Conservation (phyloP, 2,888 invertebrate genomes). For the Gandaritis pyraliata region DNA sequence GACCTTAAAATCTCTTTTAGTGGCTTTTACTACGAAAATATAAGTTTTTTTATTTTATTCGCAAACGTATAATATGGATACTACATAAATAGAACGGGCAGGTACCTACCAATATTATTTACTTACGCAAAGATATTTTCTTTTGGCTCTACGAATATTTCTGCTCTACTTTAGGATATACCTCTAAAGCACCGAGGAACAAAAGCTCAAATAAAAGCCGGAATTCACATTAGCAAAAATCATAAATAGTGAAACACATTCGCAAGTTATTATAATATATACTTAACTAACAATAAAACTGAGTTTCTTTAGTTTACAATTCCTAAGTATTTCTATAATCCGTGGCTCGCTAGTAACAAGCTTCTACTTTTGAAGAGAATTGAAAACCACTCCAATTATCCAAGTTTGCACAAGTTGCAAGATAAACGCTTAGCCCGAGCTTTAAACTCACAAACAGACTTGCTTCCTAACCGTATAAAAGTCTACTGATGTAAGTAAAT, state of each 20-base stretch:
- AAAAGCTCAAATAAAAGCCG: slow-evolving; percentile 6
- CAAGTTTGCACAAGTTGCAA: slow-evolving; percentile 42
- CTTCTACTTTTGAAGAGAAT: slow-evolving; percentile 43
- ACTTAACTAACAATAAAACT: slow-evolving; percentile 5
- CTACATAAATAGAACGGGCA: no score
- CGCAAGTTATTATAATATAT: background rate
- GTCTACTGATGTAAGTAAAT: slow-evolving; percentile 38
- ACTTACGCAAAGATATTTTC: no score
- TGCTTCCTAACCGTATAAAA: slow-evolving; percentile 35
- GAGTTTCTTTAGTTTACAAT: slow-evolving; percentile 27
- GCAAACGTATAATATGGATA: no score
- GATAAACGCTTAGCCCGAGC: slow-evolving; percentile 45
- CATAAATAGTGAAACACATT: background rate
- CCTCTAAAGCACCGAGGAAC: background rate
- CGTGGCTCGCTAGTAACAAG: slow-evolving; percentile 41
- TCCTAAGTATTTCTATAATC: slow-evolving; percentile 39
- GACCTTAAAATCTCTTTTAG: no score
- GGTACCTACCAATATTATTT: no score
- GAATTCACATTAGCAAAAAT: background rate
- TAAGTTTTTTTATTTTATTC: no score
- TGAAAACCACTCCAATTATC: slow-evolving; percentile 52
- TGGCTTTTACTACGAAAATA: no score
- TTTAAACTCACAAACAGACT: slow-evolving; percentile 33
- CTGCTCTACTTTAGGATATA: slow-evolving; percentile 3
- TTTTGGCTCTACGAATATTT: background rate